Percentiles rank a stretch among this genome's conserved stretches.
Conservation (phyloP, 2,113 vertebrate genomes). For the Paralichthys olivaceus region DNA sequence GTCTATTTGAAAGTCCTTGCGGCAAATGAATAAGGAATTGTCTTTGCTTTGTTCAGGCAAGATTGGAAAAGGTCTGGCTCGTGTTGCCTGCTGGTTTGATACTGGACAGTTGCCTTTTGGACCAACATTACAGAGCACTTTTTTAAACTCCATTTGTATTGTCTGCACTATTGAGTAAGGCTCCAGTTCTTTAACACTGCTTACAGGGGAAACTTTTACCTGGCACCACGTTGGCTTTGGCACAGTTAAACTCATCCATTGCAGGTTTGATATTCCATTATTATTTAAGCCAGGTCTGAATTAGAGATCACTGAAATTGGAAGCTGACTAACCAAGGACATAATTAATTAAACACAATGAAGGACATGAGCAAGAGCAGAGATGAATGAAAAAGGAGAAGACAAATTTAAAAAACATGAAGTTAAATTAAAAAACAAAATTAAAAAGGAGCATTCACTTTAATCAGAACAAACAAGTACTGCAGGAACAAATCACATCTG, state of each 20-base stretch:
- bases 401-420: constrained; percentile 1
- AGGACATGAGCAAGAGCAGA: background rate
- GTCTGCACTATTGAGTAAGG: background rate
- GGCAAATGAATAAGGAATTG: constrained; percentile 67
- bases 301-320: constrained; percentile 10
- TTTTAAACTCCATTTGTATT: constrained; percentile 15
- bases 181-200: background rate
- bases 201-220: too few species aligned
- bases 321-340: constrained; percentile 13
- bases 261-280: background rate
- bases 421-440: constrained; percentile 1
- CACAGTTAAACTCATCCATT: background rate
- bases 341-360: constrained; percentile 25
- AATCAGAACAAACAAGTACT: constrained; percentile 5
- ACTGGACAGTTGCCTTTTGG: constrained; percentile 61
- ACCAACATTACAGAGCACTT: constrained; percentile 13
- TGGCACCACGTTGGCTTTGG: too few species aligned
- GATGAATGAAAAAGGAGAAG: background rate
- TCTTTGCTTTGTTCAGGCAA: constrained; percentile 67
- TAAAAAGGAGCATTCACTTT: constrained; percentile 16
- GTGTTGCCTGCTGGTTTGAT: constrained; percentile 37
- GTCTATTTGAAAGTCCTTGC: constrained; percentile 58
- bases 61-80: constrained; percentile 67
- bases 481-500: constrained; percentile 16
- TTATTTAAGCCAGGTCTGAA: constrained; percentile 2